Conservation (phyloP, 2,797 vertebrate genomes). For the Halcyon badia region DNA sequence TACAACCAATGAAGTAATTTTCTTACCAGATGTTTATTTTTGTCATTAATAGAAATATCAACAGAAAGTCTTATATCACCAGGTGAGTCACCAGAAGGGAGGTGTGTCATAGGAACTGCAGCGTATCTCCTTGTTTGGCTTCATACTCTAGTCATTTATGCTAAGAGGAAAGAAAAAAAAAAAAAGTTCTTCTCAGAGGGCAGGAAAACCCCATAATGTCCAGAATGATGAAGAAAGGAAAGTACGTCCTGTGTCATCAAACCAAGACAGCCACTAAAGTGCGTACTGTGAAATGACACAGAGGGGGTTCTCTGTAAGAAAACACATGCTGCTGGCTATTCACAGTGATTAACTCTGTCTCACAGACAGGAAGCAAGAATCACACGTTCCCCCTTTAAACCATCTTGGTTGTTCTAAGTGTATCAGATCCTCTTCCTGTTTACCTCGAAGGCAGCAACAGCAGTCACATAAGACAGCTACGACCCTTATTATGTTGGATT, state of each 20-base stretch:
- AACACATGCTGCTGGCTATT: not conserved
- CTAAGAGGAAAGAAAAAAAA: slow-evolving; percentile 18
- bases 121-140: slow-evolving; percentile 64
- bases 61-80: slow-evolving; percentile 37
- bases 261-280: slow-evolving; percentile 44
- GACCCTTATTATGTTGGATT: not conserved
- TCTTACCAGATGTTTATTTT: slow-evolving; percentile 37
- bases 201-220: slow-evolving; percentile 66
- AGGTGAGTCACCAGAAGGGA: slow-evolving; percentile 69
- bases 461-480: not conserved
- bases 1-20: slow-evolving; percentile 1
- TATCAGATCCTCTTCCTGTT: slow-evolving; percentile 77
- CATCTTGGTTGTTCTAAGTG: not conserved
- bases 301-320: slow-evolving; percentile 52
- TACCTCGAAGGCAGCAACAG: slow-evolving; percentile 20
- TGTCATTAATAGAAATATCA: slow-evolving; percentile 30
- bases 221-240: slow-evolving; percentile 70
- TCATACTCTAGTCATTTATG: slow-evolving; percentile 63
- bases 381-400: slow-evolving; percentile 44
- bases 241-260: slow-evolving; percentile 61
- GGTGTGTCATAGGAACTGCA: slow-evolving; percentile 70
- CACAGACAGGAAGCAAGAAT: slow-evolving; percentile 54
- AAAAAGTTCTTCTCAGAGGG: slow-evolving; percentile 36
- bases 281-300: slow-evolving; percentile 51
- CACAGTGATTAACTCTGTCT: slow-evolving; percentile 75